phyloP scores from a whole-genome alignment of 2,113 vertebrate genomes.

The Piprites chloris region DNA sequence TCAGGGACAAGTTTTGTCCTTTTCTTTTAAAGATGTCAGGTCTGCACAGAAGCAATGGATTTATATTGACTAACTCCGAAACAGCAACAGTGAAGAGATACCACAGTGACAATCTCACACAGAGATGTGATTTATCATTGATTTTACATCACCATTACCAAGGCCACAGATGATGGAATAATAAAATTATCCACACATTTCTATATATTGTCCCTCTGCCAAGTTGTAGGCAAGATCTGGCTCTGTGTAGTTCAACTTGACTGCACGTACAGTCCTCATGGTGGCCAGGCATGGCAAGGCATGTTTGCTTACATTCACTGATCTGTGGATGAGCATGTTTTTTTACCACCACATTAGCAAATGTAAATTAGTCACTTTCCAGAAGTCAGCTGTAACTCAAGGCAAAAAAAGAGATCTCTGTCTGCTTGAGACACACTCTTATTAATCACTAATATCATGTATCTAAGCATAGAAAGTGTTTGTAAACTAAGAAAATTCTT shows the following conservation, averaged over 20 bases:
- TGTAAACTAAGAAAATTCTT: background rate
- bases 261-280: background rate
- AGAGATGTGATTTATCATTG: conserved; percentile 6
- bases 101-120: background rate
- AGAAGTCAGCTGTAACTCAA: background rate
- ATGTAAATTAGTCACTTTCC: background rate
- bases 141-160: background rate
- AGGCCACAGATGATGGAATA: background rate
- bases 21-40: background rate
- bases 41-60: background rate
- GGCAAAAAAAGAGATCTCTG: background rate
- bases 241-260: background rate
- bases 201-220: background rate
- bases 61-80: background rate
- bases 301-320: background rate
- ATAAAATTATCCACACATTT: background rate
- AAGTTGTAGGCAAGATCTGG: background rate
- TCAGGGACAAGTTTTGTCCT: background rate
- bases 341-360: background rate
- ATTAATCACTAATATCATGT: background rate
- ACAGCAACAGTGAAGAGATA: background rate
- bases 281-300: background rate
- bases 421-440: background rate
- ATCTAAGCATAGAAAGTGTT: background rate
- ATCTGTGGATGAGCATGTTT: background rate